Evolutionary conservation across 2,113 vertebrate genomes (phyloP).

Genomic region (Heteronetta atricapilla): DNA sequence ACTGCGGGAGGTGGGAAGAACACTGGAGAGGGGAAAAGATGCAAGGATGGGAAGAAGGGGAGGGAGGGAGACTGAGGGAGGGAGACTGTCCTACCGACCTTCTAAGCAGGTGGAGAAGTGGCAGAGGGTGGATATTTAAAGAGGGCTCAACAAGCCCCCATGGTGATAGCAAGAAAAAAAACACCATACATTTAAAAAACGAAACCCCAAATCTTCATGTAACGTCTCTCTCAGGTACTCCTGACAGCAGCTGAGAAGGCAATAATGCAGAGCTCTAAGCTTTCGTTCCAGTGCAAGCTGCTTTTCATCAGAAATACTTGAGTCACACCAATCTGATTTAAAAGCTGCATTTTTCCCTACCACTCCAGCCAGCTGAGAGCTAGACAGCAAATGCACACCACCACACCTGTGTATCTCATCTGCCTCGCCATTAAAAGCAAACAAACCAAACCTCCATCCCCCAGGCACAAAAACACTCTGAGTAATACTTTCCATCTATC

Average conservation of each 20-base stretch:
- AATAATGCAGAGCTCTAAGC: background rate
- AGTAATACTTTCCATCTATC: background rate
- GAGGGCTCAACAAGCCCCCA: background rate
- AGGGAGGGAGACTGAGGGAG: too few relatives aligned
- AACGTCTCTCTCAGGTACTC: background rate
- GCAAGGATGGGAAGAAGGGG: background rate
- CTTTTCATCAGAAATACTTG: background rate
- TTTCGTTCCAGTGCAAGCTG: background rate
- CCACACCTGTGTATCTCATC: background rate
- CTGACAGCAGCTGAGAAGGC: background rate
- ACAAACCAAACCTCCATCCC: background rate
- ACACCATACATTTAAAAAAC: background rate
- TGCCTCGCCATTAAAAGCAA: background rate
- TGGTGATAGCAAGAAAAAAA: background rate
- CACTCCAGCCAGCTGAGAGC: background rate
- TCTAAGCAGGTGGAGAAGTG: background rate
- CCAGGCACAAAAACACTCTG: background rate
- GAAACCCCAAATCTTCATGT: background rate
- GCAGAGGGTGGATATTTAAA: background rate
- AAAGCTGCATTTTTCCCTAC: background rate
- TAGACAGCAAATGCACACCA: background rate
- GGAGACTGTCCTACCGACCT: background rate
- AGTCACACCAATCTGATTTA: background rate
- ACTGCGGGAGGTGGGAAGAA: background rate
- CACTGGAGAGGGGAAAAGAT: background rate